Evolutionary conservation across 2,797 vertebrate species (phyloP), one percentile per base, ranked within the genome.

Genomic region (Trachurus trachurus): DNA sequence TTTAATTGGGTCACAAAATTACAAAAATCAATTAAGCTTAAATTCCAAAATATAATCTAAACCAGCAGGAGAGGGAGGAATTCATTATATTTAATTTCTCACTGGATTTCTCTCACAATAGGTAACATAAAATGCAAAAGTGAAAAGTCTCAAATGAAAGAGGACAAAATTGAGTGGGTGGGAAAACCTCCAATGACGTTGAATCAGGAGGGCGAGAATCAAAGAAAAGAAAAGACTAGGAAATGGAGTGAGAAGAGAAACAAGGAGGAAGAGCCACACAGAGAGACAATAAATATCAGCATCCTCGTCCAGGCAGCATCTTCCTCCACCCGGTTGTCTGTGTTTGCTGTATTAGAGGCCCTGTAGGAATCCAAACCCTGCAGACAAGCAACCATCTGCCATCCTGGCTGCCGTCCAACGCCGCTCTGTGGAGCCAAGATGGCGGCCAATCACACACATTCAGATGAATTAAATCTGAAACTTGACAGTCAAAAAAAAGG

Each of bases 341-440:
- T 88, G 87, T 92, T 92, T 90, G 83, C 88, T 77, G 83, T 81
- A 85, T 86, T 75, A 79, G 86, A 85, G 67, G 60, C 84, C 87
- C 83, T 81, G 88, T 40, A 82, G 83, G 84, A 91, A 87, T 87
- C 90, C 88, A 89, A 85, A 91, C 77, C 90, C 90, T 85, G 85
- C 88, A 94, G 88, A 91, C 87, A 81, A 91, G 82, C 84, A 60
- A 52, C 94, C 94, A 95, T 95, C 95, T 95, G 94, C 90, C 92
- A 92, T 86, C 68, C 79, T 94, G 94, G 94, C 92, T 93, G 85
- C 17, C 11, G 71, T 93, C 94, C 94, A 94, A 59, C 6, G 7
- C 76, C 72, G 71, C 81, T 67, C 60, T 56, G 50, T 59, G 61
- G 90, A 92, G 91, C 94, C 94, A 93, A 91, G 81, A 95, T 93